These are phyloP conservation scores for Cinclus cinclus DNA, from an alignment of 2,113 vertebrate genomes.

Conservation along the genomic window DNA sequence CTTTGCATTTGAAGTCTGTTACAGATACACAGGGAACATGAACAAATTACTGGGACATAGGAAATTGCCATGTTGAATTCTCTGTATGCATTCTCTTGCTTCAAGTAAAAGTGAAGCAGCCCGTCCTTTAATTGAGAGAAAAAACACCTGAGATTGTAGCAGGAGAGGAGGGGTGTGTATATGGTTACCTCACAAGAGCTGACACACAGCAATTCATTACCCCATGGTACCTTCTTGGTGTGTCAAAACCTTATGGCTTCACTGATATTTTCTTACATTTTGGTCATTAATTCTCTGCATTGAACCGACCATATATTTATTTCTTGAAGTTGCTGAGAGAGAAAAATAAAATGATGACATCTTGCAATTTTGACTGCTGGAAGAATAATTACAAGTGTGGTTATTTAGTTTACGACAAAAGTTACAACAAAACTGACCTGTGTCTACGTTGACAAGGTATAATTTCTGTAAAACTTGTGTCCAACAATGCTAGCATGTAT, in stretches of 20 bases:
- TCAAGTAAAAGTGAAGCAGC: neutral
- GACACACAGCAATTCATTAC: neutral
- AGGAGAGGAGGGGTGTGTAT: neutral
- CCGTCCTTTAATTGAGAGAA: neutral
- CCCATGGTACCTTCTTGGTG: neutral
- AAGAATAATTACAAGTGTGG: neutral
- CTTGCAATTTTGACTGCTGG: neutral
- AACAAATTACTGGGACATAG: neutral
- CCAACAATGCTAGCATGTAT: neutral
- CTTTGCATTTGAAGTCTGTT: neutral
- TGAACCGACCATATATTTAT: neutral
- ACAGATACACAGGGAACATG: neutral
- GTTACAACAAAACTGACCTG: neutral
- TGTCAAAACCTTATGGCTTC: neutral
- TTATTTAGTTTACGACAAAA: neutral
- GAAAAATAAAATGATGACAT: neutral
- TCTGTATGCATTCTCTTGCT: neutral
- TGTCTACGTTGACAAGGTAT: neutral
- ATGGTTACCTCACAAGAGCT: neutral
- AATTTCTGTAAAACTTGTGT: neutral
- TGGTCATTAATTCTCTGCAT: neutral
- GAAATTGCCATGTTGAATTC: neutral
- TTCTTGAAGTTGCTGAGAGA: neutral
- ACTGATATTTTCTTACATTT: neutral
- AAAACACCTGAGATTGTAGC: neutral